Evolutionary conservation across 2,888 invertebrate species (phyloP), one percentile per base, ranked within the genome.

Genomic region (Dynastes tityus): DNA sequence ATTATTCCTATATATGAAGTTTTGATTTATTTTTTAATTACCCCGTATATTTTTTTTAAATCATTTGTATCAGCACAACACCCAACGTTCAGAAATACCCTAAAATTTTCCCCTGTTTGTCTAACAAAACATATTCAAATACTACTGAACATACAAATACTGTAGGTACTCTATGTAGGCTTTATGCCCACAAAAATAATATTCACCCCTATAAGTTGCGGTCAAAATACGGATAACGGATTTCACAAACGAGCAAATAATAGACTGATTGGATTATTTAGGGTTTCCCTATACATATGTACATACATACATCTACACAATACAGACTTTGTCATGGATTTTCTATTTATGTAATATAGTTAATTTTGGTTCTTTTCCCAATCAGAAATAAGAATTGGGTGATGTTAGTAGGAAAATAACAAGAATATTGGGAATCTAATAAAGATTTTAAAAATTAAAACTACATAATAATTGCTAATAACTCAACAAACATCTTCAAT

Each of bases 191-290:
- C 27, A 32, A 63, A 63, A 29, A 63, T 63, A 29, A 55, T 49
- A 67, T 45, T 67, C 45, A 45, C 67, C 67, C 67, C 67, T 45
- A 67, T 63, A 63, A 63, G 45, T 29, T 85, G 81, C 67, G 45
- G 45, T 67, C 67, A 67, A 45, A 67, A 45, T 67, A 45, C 37
- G 40, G 55, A 37, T 67, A 67, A 67, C 67, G 67, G 45, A 67
- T 67, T 67, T 67, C 67, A 67, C 45, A 45, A 67, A 67, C 45
- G 45, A 67, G 67, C 27, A 67, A 67, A 67, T 67, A 67, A 67
- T 67, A 45, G 82, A 85, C 84, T 85, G 85, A 86, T 85, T 85
- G 85, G 82, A 85, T 85, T 86, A 83, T 83, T 81, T 81, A 78
- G 76, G 81, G 77, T 67, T 16, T 45, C 22, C 32, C 27, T 67